These are phyloP conservation scores for Melanogrammus aeglefinus DNA, from an alignment of 2,797 vertebrate genomes.

Conservation along the genomic window DNA sequence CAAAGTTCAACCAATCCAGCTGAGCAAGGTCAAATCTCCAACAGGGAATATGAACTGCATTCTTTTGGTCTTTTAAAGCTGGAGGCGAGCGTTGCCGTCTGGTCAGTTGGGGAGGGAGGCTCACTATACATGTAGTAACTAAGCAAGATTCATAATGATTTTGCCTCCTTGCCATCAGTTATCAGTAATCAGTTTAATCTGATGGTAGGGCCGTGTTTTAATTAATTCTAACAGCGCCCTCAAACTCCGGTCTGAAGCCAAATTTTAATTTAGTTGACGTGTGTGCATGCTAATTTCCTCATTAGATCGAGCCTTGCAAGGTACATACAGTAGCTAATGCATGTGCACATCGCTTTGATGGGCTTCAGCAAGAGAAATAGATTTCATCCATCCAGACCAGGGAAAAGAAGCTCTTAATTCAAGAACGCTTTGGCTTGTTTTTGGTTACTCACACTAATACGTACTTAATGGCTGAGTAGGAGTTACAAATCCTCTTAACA, in stretches of 20 bases:
- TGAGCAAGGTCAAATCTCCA: conserved; percentile 14
- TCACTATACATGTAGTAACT: background rate
- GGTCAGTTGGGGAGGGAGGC: background rate
- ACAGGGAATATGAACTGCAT: background rate
- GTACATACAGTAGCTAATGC: background rate
- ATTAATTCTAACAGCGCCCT: background rate
- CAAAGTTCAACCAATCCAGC: conserved; percentile 15
- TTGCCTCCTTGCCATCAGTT: background rate
- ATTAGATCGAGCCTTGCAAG: background rate
- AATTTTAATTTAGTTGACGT: background rate
- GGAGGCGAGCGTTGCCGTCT: background rate
- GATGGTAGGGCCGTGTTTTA: background rate
- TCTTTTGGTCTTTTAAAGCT: background rate
- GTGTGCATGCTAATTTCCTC: background rate
- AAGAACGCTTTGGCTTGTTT: background rate
- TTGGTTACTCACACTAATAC: background rate
- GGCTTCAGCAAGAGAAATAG: background rate
- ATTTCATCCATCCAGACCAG: background rate
- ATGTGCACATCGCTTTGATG: background rate
- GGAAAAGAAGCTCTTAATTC: background rate
- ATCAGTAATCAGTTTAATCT: background rate
- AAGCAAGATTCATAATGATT: background rate
- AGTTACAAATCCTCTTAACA: background rate
- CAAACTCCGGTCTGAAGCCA: background rate
- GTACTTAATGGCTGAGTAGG: conserved; percentile 1